phyloP scores from a whole-genome alignment of 2,113 vertebrate species.

The Dasyornis broadbenti region DNA sequence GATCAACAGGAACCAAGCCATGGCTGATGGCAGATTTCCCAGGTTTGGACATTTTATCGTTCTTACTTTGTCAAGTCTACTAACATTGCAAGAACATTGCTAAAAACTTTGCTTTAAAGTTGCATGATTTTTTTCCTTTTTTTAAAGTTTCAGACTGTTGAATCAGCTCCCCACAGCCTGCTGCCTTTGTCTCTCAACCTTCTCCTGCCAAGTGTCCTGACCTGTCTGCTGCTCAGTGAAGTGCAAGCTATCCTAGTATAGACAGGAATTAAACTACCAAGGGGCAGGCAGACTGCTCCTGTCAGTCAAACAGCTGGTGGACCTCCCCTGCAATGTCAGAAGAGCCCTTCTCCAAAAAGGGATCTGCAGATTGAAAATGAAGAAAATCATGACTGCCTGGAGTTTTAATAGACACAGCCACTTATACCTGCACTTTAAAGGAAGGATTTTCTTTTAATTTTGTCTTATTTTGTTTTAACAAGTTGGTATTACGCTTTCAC shows the following conservation, averaged over 20 bases:
- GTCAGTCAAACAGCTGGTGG: slow-evolving; percentile 86
- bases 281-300: slow-evolving; percentile 83
- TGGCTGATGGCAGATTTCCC: slow-evolving; percentile 76
- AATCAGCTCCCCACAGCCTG: slow-evolving; percentile 59
- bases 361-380: not conserved
- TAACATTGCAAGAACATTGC: slow-evolving; percentile 83
- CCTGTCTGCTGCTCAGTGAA: slow-evolving; percentile 74
- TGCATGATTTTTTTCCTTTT: not conserved
- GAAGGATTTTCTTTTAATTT: not conserved
- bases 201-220: slow-evolving; percentile 72
- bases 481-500: not conserved
- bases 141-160: not conserved
- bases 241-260: slow-evolving; percentile 81
- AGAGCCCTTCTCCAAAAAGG: slow-evolving; percentile 17
- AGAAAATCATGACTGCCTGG: not conserved
- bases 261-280: slow-evolving; percentile 87
- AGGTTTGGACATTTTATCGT: slow-evolving; percentile 82
- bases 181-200: slow-evolving; percentile 75
- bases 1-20: slow-evolving; percentile 80
- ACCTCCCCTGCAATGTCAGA: slow-evolving; percentile 70
- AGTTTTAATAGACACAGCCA: not conserved
- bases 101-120: slow-evolving; percentile 17
- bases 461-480: not conserved
- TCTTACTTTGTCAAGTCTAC: slow-evolving; percentile 56
- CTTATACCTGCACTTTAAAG: not conserved